Evolutionary conservation across 2,888 invertebrate genomes (phyloP).

Genomic region (Spilarctia lutea): DNA sequence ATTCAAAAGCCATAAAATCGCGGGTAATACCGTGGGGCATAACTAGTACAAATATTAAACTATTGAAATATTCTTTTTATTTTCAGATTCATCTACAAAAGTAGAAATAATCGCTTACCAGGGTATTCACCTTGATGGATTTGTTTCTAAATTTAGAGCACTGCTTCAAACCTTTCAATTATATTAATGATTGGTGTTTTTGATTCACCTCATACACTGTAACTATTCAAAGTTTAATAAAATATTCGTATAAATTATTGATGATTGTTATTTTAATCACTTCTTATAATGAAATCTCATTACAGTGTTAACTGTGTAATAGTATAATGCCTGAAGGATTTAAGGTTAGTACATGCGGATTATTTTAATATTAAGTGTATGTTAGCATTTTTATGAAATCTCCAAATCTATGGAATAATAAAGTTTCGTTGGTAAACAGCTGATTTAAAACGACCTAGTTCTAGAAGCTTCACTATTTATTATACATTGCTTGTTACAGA

Average conservation of each 20-base stretch:
- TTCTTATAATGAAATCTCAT: neutral
- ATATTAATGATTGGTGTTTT: neutral
- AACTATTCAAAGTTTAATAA: neutral
- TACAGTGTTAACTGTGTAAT: neutral
- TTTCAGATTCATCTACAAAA: constrained; percentile 37
- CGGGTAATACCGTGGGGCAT: too few relatives aligned
- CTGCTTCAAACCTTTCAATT: neutral
- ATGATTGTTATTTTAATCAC: neutral
- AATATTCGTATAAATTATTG: neutral
- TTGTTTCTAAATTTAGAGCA: neutral
- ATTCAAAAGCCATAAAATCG: too few relatives aligned
- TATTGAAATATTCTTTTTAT: constrained; percentile 3
- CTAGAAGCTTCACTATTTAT: too few relatives aligned
- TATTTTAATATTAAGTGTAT: too few relatives aligned
- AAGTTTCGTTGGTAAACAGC: neutral
- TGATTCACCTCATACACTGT: neutral
- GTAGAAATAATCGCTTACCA: neutral
- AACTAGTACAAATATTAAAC: neutral
- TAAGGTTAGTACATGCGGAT: too few relatives aligned
- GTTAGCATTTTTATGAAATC: too few relatives aligned
- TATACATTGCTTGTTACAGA: too few relatives aligned
- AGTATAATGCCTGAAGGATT: neutral
- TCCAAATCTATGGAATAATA: neutral
- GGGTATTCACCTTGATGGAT: neutral
- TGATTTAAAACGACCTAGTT: too few relatives aligned